Percentiles rank a stretch among this genome's conserved stretches.
These are phyloP conservation scores for Charadrius vociferus DNA, from an alignment of 2,113 vertebrate genomes.

Conservation along the genomic window DNA sequence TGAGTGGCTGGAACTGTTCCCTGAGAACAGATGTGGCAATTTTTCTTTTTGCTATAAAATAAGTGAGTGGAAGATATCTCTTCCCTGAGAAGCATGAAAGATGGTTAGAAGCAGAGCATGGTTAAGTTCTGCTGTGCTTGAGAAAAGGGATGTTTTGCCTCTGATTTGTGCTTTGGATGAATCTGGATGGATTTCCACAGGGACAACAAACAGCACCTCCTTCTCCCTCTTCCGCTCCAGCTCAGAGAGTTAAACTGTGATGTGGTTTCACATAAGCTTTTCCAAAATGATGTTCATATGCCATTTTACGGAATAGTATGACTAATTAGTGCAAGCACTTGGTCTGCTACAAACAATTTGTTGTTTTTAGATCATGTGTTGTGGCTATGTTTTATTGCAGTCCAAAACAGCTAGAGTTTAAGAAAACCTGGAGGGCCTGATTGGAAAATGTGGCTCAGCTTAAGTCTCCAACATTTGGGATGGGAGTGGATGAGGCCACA, in stretches of 20 bases:
- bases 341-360: background rate
- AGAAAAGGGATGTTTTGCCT: background rate
- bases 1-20: background rate
- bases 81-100: background rate
- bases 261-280: conserved; percentile 13
- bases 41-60: background rate
- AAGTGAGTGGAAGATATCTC: background rate
- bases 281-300: background rate
- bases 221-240: background rate
- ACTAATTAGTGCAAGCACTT: conserved; percentile 19
- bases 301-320: background rate
- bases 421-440: background rate
- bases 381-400: background rate
- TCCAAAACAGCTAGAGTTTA: conserved; percentile 1
- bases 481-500: background rate
- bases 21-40: background rate
- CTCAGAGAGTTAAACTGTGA: background rate
- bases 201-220: background rate
- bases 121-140: background rate
- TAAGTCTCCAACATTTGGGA: background rate
- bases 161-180: background rate
- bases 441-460: conserved; percentile 51
- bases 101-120: background rate
- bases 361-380: conserved; percentile 19
- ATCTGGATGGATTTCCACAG: background rate